Conservation (phyloP, 2,113 vertebrate genomes). For the Cyprinodon brontotheroides region DNA sequence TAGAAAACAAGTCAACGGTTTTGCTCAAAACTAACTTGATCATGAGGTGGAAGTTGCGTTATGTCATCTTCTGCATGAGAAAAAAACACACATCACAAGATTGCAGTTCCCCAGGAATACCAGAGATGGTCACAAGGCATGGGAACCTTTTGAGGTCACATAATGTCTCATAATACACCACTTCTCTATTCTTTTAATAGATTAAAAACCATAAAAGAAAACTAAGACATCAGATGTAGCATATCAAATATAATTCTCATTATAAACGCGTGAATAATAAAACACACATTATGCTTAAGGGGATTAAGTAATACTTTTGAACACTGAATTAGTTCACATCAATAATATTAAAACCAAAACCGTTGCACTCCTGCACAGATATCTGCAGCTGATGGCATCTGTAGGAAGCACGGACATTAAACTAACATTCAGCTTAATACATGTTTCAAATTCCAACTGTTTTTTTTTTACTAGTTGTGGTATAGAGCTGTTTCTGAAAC, state of each 20-base stretch:
- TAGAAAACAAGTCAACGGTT: slow-evolving; percentile 1
- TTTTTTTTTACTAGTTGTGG: not conserved
- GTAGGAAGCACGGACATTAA: not conserved
- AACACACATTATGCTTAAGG: not conserved
- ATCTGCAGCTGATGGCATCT: not conserved
- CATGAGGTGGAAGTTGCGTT: slow-evolving; percentile 9
- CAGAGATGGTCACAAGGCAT: slow-evolving; percentile 12
- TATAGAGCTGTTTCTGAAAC: not conserved
- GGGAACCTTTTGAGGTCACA: not conserved
- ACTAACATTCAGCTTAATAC: not conserved
- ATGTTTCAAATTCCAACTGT: not conserved
- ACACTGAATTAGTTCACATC: not conserved
- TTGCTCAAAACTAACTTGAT: slow-evolving; percentile 11
- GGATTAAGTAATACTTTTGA: not conserved
- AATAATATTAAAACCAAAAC: not conserved
- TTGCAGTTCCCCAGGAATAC: not conserved
- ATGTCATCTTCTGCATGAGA: not conserved
- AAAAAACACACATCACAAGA: slow-evolving; percentile 25
- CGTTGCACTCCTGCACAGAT: not conserved
- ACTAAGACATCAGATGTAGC: not conserved
- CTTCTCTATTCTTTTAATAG: not conserved
- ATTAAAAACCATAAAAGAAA: not conserved
- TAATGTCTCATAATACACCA: not conserved
- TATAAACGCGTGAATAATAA: too few species aligned
- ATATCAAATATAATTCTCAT: not conserved